A percentile compares a stretch with the other conserved stretches of the same genome.
phyloP scores from a whole-genome alignment of 2,888 invertebrate species.

The Tetragonula carbonaria region DNA sequence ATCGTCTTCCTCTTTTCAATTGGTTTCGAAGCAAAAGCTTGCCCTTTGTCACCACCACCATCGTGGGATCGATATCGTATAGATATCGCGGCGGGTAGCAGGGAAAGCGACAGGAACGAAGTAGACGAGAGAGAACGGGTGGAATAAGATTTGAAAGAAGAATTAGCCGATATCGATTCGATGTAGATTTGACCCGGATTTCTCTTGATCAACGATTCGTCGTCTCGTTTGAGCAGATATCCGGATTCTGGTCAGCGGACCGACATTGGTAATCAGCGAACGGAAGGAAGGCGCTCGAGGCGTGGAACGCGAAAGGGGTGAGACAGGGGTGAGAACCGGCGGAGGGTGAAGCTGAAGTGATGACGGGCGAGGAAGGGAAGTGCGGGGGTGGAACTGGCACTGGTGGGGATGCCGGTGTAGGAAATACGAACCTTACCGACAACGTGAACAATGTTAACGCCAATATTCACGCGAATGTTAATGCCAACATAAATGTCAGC shows the following conservation, averaged over 20 bases:
- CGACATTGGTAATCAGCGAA: slow-evolving; percentile 61
- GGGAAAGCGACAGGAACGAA: neutral
- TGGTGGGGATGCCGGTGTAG: slow-evolving; percentile 80
- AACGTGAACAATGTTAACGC: slow-evolving; percentile 79
- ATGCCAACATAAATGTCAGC: slow-evolving; percentile 86
- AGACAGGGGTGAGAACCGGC: slow-evolving; percentile 46
- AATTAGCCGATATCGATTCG: slow-evolving; percentile 11
- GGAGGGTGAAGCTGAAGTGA: slow-evolving; percentile 66
- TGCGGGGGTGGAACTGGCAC: slow-evolving; percentile 75
- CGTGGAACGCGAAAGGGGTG: slow-evolving; percentile 50
- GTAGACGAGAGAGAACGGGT: neutral
- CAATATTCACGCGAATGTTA: slow-evolving; percentile 85
- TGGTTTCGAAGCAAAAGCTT: no score
- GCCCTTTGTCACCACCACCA: neutral
- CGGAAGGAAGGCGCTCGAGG: slow-evolving; percentile 54
- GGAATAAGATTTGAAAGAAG: slow-evolving; percentile 18
- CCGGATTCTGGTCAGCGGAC: slow-evolving; percentile 65
- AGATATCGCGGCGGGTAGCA: neutral
- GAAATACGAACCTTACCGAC: slow-evolving; percentile 84
- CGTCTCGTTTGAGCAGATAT: slow-evolving; percentile 63
- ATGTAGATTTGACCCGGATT: slow-evolving; percentile 31
- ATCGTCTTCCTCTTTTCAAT: neutral
- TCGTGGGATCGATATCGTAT: slow-evolving; percentile 5
- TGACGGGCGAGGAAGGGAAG: slow-evolving; percentile 83
- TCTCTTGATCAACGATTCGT: slow-evolving; percentile 49